A percentile compares a stretch with the other conserved stretches of the same genome.
phyloP scores from a whole-genome alignment of 53 echinoderm and acorn worm species.

The Luidia sarsii region DNA sequence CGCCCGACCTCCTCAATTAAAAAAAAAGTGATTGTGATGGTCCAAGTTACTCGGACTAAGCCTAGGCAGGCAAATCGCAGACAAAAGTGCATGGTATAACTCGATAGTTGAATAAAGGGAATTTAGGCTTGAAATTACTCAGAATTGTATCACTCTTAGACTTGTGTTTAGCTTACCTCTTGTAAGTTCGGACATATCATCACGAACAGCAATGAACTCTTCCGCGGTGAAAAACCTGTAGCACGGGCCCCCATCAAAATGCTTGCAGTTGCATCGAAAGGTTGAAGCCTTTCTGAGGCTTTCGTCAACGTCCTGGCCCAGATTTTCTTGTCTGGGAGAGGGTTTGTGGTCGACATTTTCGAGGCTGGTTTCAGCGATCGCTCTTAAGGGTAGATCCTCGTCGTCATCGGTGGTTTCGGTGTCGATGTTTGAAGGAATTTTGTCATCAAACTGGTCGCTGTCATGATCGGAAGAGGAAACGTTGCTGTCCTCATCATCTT shows the following conservation, averaged over 20 bases:
- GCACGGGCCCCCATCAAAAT: too few relatives aligned
- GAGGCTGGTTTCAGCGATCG: too few relatives aligned
- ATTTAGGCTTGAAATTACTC: neutral
- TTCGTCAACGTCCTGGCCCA: neutral
- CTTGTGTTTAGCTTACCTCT: neutral
- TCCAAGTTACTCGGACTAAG: neutral
- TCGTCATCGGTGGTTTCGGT: too few relatives aligned
- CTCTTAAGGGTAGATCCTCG: too few relatives aligned
- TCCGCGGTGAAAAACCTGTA: too few relatives aligned
- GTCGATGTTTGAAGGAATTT: too few relatives aligned
- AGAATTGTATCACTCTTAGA: neutral
- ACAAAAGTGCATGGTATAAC: neutral
- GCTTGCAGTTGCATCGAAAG: slow-evolving; percentile 11
- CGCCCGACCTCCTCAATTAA: too few relatives aligned
- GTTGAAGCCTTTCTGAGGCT: neutral
- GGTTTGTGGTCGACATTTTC: neutral
- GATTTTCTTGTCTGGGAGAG: neutral
- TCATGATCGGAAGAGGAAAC: too few relatives aligned
- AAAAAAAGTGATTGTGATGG: neutral
- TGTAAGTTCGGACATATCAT: slow-evolving; percentile 2
- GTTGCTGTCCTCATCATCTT: too few relatives aligned
- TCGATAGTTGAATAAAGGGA: neutral
- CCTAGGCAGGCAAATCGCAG: too few relatives aligned
- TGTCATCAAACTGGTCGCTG: too few relatives aligned
- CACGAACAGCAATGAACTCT: neutral